Evolutionary conservation across 2,113 vertebrate genomes (phyloP).

Genomic region (Vidua chalybeata): DNA sequence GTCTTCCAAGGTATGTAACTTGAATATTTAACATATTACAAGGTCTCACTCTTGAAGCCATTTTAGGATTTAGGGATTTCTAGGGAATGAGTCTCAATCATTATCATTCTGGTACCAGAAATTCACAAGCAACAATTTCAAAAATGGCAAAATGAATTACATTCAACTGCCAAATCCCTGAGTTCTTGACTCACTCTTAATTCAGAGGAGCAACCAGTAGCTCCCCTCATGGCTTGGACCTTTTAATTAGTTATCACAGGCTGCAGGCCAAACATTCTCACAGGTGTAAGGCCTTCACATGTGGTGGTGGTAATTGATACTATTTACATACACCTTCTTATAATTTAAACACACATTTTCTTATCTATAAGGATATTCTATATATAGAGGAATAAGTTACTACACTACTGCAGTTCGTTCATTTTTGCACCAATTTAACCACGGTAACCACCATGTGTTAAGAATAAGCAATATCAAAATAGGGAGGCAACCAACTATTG

Average conservation of each 20-base stretch:
- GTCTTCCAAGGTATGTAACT: not conserved
- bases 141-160: not conserved
- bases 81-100: not conserved
- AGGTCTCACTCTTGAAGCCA: not conserved
- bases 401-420: not conserved
- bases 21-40: not conserved
- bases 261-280: not conserved
- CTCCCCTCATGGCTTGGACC: not conserved
- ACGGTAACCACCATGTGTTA: not conserved
- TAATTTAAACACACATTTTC: not conserved
- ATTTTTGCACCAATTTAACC: not conserved
- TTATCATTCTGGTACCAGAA: not conserved
- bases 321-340: not conserved
- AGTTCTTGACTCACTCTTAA: not conserved
- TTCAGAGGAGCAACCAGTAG: not conserved
- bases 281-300: not conserved
- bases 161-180: not conserved
- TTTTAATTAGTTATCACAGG: not conserved
- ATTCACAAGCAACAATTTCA: not conserved
- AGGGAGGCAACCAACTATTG: not conserved
- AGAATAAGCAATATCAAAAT: not conserved
- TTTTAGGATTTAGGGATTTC: not conserved
- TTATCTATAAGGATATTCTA: not conserved
- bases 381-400: not conserved
- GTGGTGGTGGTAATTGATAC: not conserved